A percentile compares a stretch with the other conserved stretches of the same genome.
These are phyloP conservation scores for Amphipyra berbera DNA, from an alignment of 2,888 invertebrate genomes.

Conservation along the genomic window DNA sequence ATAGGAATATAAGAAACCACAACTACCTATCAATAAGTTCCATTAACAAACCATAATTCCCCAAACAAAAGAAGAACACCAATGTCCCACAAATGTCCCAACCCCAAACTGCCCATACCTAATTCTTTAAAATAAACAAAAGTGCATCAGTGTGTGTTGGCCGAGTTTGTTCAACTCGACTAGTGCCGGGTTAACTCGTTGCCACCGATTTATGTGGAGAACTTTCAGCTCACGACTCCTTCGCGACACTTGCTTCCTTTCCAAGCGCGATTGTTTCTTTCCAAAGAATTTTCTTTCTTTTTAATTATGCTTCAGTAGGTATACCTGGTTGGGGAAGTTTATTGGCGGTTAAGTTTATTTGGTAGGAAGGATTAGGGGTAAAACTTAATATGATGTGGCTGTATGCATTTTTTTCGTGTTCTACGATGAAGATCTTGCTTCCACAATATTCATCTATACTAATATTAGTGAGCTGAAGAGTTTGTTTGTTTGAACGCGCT, in stretches of 20 bases:
- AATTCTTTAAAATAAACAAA: constrained; percentile 63
- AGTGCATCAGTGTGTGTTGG: constrained; percentile 72
- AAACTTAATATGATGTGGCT: not conserved
- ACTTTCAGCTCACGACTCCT: constrained; percentile 77
- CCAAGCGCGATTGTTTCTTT: constrained; percentile 72
- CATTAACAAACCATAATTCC: constrained; percentile 12
- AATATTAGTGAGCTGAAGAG: too few species aligned
- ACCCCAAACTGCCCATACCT: constrained; percentile 45
- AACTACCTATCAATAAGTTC: not conserved
- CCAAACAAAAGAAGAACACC: constrained; percentile 12
- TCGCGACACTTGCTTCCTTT: constrained; percentile 79
- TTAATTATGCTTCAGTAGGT: constrained; percentile 60
- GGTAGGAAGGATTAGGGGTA: not conserved
- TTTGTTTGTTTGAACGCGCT: too few species aligned
- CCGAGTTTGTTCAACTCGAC: constrained; percentile 79
- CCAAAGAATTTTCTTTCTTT: constrained; percentile 65
- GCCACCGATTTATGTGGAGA: constrained; percentile 78
- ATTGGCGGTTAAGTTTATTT: not conserved
- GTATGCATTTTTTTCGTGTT: too few species aligned
- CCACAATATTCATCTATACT: too few species aligned
- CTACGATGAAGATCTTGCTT: too few species aligned
- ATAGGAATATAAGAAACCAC: not conserved
- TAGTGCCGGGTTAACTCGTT: constrained; percentile 82
- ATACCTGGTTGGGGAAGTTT: constrained; percentile 50
- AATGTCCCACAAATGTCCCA: constrained; percentile 32